Evolutionary conservation across 2,797 vertebrate genomes (phyloP).

Genomic region (Enteromius treurensis): DNA sequence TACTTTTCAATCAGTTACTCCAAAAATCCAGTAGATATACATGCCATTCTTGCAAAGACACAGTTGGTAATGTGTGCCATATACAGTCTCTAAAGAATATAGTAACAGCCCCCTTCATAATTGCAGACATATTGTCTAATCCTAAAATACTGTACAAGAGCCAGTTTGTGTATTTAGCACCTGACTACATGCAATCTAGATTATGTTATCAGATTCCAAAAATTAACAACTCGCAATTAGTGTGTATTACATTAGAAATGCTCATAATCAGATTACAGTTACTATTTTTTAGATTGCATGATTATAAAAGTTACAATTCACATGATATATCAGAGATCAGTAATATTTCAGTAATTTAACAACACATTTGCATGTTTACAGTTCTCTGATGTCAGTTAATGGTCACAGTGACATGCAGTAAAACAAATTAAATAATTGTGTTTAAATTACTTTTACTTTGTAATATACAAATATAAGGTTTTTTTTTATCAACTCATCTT

Average conservation of each 20-base stretch:
- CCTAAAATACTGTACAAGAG: background rate
- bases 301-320: background rate
- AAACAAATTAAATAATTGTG: no score
- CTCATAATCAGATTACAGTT: background rate
- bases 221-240: background rate
- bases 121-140: background rate
- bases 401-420: background rate
- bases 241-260: background rate
- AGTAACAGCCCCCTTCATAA: background rate
- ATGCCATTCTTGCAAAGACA: background rate
- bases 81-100: background rate
- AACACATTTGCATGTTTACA: background rate
- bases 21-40: slow-evolving; percentile 4
- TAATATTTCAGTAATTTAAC: background rate
- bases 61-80: background rate
- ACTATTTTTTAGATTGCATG: background rate
- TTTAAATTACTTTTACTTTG: no score
- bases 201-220: background rate
- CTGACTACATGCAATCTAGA: background rate
- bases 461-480: no score
- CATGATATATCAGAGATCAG: background rate
- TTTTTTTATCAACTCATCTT: no score
- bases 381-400: no score
- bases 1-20: slow-evolving; percentile 37
- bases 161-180: background rate